Evolutionary conservation across 2,113 vertebrate genomes (phyloP).

Genomic region (Thermophis baileyi): DNA sequence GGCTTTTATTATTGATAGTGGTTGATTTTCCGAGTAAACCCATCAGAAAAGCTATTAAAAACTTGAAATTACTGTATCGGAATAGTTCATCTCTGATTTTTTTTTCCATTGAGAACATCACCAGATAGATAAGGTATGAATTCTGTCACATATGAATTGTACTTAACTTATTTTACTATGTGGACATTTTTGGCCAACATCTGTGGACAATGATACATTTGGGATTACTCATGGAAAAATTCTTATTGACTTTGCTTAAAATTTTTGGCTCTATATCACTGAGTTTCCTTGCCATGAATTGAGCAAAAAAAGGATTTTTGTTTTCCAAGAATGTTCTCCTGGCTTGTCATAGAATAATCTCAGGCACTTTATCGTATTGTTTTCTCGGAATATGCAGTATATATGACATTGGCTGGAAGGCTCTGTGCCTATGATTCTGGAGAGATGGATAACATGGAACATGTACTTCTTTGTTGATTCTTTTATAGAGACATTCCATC

Average conservation of each 20-base stretch:
- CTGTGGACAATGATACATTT: neutral
- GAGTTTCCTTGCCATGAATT: neutral
- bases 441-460: neutral
- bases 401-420: neutral
- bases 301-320: neutral
- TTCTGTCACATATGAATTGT: neutral
- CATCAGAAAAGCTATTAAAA: neutral
- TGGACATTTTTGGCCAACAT: neutral
- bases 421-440: neutral
- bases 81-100: neutral
- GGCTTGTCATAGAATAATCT: neutral
- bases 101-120: neutral
- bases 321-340: neutral
- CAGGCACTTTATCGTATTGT: neutral
- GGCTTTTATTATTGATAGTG: neutral
- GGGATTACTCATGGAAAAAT: neutral
- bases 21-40: neutral
- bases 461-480: neutral
- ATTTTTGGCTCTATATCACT: neutral
- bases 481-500: neutral
- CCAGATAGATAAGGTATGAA: neutral
- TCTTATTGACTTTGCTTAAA: neutral
- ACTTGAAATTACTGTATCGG: neutral
- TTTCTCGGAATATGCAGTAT: neutral
- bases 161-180: neutral